Evolutionary conservation across 1,140 invertebrate species (phyloP).

Genomic region (Hylyphantes graminicola): DNA sequence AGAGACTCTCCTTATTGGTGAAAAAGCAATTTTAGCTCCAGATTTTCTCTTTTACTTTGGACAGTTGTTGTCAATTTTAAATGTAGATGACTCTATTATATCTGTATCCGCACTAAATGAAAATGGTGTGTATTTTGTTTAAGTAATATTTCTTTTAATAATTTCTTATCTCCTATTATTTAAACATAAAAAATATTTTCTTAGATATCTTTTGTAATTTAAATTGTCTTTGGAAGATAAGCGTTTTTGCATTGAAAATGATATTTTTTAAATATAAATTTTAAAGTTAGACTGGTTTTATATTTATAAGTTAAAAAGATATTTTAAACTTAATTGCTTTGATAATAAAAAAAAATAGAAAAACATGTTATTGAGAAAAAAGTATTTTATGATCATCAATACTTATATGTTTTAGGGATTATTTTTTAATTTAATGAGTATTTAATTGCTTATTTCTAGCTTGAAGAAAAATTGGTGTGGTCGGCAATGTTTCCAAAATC

Average conservation of each 20-base stretch:
- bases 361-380: too few species aligned
- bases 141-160: neutral
- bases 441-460: too few species aligned
- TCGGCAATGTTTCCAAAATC: neutral
- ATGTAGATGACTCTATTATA: slow-evolving; percentile 67
- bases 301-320: too few species aligned
- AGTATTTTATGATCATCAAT: too few species aligned
- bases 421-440: too few species aligned
- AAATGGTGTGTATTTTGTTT: slow-evolving; percentile 67
- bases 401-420: too few species aligned
- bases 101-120: slow-evolving; percentile 71
- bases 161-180: neutral
- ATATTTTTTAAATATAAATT: too few species aligned
- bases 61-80: slow-evolving; percentile 66
- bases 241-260: too few species aligned
- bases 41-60: slow-evolving; percentile 71
- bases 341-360: too few species aligned
- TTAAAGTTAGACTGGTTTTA: too few species aligned
- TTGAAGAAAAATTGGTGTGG: neutral
- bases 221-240: neutral
- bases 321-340: too few species aligned
- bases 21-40: slow-evolving; percentile 70
- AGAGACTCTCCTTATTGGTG: slow-evolving; percentile 70
- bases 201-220: neutral
- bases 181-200: neutral